These are phyloP conservation scores for Drosophila niveifrons DNA, from an alignment of 2,888 invertebrate genomes.

Conservation along the genomic window DNA sequence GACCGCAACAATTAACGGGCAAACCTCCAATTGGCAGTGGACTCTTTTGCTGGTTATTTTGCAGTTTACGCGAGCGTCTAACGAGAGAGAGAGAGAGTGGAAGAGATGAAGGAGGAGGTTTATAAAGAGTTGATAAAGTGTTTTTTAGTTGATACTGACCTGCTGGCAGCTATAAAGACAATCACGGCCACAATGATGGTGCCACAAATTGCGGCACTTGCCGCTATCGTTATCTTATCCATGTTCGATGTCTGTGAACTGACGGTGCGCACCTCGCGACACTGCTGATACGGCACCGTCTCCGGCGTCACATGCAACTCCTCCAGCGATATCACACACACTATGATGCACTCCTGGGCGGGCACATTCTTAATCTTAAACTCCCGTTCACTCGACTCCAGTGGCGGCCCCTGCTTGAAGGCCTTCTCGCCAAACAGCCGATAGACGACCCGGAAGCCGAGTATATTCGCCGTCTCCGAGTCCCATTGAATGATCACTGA, in stretches of 20 bases:
- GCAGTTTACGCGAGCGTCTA: constrained; percentile 91
- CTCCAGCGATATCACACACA: constrained; percentile 96
- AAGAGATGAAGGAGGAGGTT: constrained; percentile 11
- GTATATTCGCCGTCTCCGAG: constrained; percentile 93
- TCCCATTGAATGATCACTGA: constrained; percentile 97
- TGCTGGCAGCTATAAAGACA: constrained; percentile 94
- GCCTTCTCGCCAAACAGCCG: constrained; percentile 95
- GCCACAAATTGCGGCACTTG: constrained; percentile 96
- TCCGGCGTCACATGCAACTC: constrained; percentile 95
- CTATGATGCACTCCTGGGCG: constrained; percentile 96
- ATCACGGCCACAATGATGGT: constrained; percentile 96
- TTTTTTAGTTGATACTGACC: constrained; percentile 71
- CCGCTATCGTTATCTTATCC: constrained; percentile 97
- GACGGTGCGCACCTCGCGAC: constrained; percentile 95
- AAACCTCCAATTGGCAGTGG: constrained; percentile 90
- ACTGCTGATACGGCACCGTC: constrained; percentile 93
- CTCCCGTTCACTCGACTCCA: constrained; percentile 95
- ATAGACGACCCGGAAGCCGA: constrained; percentile 96
- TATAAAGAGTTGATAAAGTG: constrained; percentile 25
- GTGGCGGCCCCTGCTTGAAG: constrained; percentile 95
- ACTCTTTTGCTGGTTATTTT: constrained; percentile 89
- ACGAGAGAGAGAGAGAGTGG: not conserved
- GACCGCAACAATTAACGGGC: constrained; percentile 93
- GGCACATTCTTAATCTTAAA: constrained; percentile 97
- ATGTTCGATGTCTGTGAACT: constrained; percentile 94